These are phyloP conservation scores for Climacteris rufus DNA, from an alignment of 2,113 vertebrate species.

Conservation along the genomic window DNA sequence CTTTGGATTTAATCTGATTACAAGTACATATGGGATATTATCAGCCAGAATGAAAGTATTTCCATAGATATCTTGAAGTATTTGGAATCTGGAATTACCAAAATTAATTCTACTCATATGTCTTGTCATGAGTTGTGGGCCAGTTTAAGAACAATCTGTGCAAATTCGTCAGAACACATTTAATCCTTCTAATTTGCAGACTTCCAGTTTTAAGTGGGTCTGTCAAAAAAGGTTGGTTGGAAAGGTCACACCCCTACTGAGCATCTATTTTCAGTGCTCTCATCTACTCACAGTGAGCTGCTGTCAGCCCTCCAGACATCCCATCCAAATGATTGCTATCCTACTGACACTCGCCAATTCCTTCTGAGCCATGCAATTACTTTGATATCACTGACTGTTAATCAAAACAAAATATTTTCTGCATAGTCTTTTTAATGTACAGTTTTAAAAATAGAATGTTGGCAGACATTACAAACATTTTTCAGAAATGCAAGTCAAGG, in stretches of 20 bases:
- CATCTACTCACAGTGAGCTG: neutral
- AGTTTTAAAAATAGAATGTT: neutral
- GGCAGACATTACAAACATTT: neutral
- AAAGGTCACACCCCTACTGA: neutral
- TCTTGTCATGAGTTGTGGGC: neutral
- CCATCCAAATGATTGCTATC: neutral
- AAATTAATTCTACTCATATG: neutral
- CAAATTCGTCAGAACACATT: neutral
- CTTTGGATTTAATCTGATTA: neutral
- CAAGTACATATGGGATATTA: neutral
- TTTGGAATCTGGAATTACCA: neutral
- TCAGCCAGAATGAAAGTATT: neutral
- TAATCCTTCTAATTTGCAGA: neutral
- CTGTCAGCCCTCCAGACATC: neutral
- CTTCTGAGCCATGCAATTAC: neutral
- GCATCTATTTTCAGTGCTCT: neutral
- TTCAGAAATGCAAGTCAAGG: neutral
- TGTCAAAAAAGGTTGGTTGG: neutral
- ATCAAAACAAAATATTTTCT: constrained; percentile 11
- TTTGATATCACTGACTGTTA: neutral
- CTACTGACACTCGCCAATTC: neutral
- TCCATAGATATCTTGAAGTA: neutral
- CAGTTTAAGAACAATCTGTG: neutral
- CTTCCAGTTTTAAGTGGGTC: neutral
- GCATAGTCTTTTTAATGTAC: neutral